phyloP scores from a whole-genome alignment of 2,797 vertebrate genomes.

The Danio choprae region DNA sequence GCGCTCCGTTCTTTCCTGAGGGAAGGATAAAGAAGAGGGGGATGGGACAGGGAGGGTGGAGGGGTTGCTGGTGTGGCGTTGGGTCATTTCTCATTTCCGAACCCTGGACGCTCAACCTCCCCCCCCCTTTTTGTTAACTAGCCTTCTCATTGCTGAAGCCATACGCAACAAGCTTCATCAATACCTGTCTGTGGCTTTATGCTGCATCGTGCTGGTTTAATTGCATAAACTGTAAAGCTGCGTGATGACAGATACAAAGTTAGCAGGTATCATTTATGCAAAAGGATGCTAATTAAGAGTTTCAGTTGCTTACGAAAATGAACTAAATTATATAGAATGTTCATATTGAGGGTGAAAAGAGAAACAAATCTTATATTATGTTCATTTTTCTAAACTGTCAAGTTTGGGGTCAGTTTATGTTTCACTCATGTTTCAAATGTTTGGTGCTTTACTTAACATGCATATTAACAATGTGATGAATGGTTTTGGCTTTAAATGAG shows the following conservation, averaged over 20 bases:
- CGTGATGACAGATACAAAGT: too few species aligned
- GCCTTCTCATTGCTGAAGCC: slow-evolving; percentile 46
- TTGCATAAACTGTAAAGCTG: background rate
- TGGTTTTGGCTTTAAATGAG: too few species aligned
- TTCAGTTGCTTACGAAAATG: background rate
- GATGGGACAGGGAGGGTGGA: slow-evolving; percentile 62
- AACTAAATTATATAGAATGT: background rate
- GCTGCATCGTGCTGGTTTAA: background rate
- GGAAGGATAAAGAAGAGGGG: slow-evolving; percentile 67
- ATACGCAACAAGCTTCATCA: slow-evolving; percentile 18
- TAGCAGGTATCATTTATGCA: background rate
- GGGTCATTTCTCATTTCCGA: slow-evolving; percentile 71
- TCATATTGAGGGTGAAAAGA: background rate
- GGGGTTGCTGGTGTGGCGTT: slow-evolving; percentile 57
- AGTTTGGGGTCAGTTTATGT: background rate
- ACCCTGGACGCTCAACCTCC: slow-evolving; percentile 52
- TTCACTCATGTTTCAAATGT: too few species aligned
- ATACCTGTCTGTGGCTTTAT: background rate
- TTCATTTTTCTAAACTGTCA: background rate
- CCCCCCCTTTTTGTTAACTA: slow-evolving; percentile 65
- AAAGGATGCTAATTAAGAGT: background rate
- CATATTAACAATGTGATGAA: too few species aligned
- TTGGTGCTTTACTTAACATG: too few species aligned
- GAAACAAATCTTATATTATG: background rate
- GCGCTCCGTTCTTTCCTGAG: slow-evolving; percentile 68